Evolutionary conservation across 2,888 invertebrate genomes (phyloP).

Genomic region (Griposia aprilina): DNA sequence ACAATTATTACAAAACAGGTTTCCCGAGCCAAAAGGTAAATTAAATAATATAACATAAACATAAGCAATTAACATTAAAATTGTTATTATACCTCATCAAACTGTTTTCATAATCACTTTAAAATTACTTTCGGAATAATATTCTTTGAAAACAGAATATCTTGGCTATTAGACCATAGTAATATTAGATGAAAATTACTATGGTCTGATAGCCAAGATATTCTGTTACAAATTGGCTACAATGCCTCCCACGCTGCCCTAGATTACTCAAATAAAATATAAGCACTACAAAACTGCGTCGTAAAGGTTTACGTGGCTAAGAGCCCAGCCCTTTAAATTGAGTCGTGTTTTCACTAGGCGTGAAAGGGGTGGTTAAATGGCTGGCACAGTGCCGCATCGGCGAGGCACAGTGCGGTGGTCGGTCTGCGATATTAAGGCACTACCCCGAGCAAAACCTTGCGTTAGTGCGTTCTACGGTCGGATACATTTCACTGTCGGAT

Average conservation of each 20-base stretch:
- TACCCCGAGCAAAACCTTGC: too few relatives aligned
- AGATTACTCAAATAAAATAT: conserved; percentile 68
- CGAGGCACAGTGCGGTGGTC: neutral
- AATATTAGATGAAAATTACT: conserved; percentile 23
- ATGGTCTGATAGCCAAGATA: conserved; percentile 44
- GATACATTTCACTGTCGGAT: too few relatives aligned
- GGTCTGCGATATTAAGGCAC: neutral
- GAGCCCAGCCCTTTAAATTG: conserved; percentile 50
- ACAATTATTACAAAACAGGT: conserved; percentile 46
- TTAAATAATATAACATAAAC: conserved; percentile 53
- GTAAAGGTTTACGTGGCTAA: conserved; percentile 66
- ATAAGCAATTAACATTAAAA: conserved; percentile 48
- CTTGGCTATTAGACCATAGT: neutral
- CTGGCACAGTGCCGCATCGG: neutral
- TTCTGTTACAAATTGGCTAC: conserved; percentile 62
- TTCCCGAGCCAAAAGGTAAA: conserved; percentile 29
- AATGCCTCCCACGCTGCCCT: conserved; percentile 41
- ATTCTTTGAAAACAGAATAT: conserved; percentile 22
- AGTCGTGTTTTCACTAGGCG: conserved; percentile 23
- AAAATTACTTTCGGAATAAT: conserved; percentile 39
- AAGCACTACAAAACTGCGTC: conserved; percentile 60
- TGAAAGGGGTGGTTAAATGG: conserved; percentile 36
- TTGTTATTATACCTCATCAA: conserved; percentile 52
- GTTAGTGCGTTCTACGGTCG: too few relatives aligned
- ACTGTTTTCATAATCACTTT: conserved; percentile 38